A percentile compares a stretch with the other conserved stretches of the same genome.
Conservation (phyloP, 2,797 vertebrate genomes). For the Onychomys leucogaster region DNA sequence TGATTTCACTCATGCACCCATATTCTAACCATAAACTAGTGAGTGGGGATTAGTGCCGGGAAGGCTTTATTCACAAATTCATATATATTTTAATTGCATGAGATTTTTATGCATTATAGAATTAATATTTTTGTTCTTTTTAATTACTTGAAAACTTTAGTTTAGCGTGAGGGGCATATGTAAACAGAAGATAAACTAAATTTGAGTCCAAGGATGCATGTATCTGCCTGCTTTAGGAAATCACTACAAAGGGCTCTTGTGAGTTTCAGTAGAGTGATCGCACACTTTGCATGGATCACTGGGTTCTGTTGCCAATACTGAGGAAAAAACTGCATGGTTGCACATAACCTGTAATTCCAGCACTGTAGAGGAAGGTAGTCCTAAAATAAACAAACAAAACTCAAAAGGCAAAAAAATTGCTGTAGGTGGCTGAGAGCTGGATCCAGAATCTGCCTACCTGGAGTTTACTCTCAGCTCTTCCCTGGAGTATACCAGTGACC, state of each 20-base stretch:
- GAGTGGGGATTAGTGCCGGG: neutral
- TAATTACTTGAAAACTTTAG: neutral
- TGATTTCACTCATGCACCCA: neutral
- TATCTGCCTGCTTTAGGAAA: neutral
- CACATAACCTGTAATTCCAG: neutral
- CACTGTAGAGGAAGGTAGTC: neutral
- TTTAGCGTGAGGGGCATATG: neutral
- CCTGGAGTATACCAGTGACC: neutral
- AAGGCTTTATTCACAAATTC: neutral
- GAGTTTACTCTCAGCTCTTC: neutral
- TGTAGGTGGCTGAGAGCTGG: neutral
- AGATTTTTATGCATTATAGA: neutral
- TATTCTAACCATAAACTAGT: neutral
- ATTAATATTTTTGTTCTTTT: neutral
- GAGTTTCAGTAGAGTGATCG: neutral
- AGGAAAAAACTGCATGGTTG: accelerated
- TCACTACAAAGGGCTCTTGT: neutral
- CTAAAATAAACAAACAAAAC: neutral
- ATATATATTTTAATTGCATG: neutral
- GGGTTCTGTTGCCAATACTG: neutral
- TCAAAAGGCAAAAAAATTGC: neutral
- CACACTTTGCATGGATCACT: too few relatives aligned
- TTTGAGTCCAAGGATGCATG: neutral
- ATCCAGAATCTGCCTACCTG: accelerated
- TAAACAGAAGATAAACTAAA: neutral